Base-by-base conservation (phyloP, 1,140 invertebrate genomes). In the Pachypeltis micranthus region DNA sequence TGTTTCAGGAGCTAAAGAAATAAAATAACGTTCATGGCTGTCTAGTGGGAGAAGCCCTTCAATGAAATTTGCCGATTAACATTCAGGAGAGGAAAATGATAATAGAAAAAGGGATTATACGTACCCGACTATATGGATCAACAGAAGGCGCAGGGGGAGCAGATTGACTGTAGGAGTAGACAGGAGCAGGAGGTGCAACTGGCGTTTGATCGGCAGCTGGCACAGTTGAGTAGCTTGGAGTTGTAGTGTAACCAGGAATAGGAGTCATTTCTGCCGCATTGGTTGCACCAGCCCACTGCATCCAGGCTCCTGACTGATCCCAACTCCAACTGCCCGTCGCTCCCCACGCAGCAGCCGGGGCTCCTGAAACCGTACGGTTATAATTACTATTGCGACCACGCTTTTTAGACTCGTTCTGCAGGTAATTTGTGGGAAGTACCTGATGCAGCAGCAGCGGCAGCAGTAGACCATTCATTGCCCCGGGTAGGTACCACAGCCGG, bases 281-380 rank as follows among this genome's bases (percentile, higher is more conserved):
- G 39, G 34, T 26, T 14, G 56, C 61, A 55, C 61, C 61, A 57
- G 25, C 24, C 29, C 21, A 21, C 31, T 39, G 51, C 19, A 57
- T 59, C 63, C 76, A 39, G 76, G 74, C 57, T 76, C 75, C 0
- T 74, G 74, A 29, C 74, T 77, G 63, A 71, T 75, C 57, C 76
- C 76, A 59, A 71, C 72, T 3, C 74, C 71, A 61, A 75, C 74
- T 24, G 44, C 71, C 70, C 44, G 72, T 64, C 4, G 74, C 71
- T 21, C 72, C 71, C 66, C 76, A 75, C 57, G 75, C 70, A 26
- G 74, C 74, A 24, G 74, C 71, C 10, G n/a, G 73, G 69, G 10
- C 70, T 70, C n/a, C n/a, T n/a, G n/a, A n/a, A n/a, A n/a, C n/a
- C n/a, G n/a, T n/a, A n/a, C n/a, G n/a, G n/a, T n/a, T n/a, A n/a